Evolutionary conservation across 2,888 invertebrate genomes (phyloP).

Genomic region (Polymixis flavicincta): DNA sequence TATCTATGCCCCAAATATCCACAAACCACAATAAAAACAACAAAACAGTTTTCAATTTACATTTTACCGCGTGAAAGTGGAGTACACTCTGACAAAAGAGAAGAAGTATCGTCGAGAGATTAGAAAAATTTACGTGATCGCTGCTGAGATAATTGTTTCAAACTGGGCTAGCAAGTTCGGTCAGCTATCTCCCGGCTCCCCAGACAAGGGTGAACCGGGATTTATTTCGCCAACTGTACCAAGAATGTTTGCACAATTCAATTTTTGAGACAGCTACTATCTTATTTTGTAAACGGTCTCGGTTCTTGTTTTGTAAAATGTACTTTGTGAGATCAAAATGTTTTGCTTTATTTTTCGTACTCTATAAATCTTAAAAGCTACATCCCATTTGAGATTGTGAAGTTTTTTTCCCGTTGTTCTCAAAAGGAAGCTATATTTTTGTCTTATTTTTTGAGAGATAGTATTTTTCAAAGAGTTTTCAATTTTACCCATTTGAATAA

Average conservation of each 20-base stretch:
- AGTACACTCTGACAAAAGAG: conserved; percentile 61
- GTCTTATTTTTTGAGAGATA: not conserved
- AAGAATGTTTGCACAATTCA: conserved; percentile 64
- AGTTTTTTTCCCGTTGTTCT: conserved; percentile 11
- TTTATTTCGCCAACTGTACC: conserved; percentile 71
- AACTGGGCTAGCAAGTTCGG: conserved; percentile 76
- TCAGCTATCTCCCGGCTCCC: conserved; percentile 75
- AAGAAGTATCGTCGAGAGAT: conserved; percentile 75
- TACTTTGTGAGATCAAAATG: conserved; percentile 41
- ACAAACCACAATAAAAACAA: conserved; percentile 26
- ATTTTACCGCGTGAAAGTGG: conserved; percentile 53
- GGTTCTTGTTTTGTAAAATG: conserved; percentile 49
- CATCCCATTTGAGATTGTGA: conserved; percentile 41
- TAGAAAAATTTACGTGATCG: conserved; percentile 85
- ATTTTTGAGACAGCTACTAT: conserved; percentile 65
- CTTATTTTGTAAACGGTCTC: conserved; percentile 50
- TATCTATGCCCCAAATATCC: conserved; percentile 4
- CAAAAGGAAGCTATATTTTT: conserved; percentile 17
- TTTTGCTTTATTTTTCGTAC: conserved; percentile 45
- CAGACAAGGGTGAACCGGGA: conserved; percentile 77
- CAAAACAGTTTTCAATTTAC: conserved; percentile 68
- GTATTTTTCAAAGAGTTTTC: not conserved
- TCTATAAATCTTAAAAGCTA: conserved; percentile 49
- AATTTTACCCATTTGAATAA: not conserved
- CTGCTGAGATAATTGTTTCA: conserved; percentile 74